These are phyloP conservation scores for Erpornis zantholeuca DNA, from an alignment of 2,113 vertebrate species.

Conservation along the genomic window DNA sequence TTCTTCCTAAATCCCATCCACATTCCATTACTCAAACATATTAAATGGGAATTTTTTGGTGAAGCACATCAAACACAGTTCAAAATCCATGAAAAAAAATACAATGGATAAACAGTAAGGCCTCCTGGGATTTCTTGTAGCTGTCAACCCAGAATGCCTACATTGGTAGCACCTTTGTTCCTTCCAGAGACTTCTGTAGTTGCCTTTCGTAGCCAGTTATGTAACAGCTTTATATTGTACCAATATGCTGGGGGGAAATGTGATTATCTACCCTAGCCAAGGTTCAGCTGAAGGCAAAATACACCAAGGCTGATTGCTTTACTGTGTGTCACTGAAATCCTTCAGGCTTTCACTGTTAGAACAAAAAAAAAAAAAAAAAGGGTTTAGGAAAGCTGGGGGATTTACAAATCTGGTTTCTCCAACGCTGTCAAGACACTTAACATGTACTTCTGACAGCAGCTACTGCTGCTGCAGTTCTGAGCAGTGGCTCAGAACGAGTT, in stretches of 20 bases:
- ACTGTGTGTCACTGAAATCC: background rate
- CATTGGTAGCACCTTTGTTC: background rate
- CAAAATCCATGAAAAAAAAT: background rate
- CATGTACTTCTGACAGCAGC: background rate
- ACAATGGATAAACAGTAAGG: background rate
- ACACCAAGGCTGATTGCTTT: background rate
- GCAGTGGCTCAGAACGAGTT: accelerated
- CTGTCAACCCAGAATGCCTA: background rate
- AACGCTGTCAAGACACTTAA: background rate
- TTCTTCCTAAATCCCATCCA: background rate
- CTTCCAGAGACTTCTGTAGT: background rate
- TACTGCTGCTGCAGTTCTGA: background rate
- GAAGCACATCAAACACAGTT: background rate
- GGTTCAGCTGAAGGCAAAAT: background rate
- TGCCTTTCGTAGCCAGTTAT: background rate
- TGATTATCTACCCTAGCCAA: background rate
- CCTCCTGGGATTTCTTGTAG: background rate
- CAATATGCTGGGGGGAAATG: background rate
- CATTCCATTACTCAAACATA: conserved; percentile 6
- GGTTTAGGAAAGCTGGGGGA: background rate
- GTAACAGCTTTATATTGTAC: background rate
- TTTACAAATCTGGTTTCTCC: background rate
- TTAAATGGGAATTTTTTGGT: background rate
- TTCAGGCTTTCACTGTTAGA: background rate
- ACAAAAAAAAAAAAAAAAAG: background rate